phyloP scores from a whole-genome alignment of 2,113 vertebrate species.

The Sus scrofa region DNA sequence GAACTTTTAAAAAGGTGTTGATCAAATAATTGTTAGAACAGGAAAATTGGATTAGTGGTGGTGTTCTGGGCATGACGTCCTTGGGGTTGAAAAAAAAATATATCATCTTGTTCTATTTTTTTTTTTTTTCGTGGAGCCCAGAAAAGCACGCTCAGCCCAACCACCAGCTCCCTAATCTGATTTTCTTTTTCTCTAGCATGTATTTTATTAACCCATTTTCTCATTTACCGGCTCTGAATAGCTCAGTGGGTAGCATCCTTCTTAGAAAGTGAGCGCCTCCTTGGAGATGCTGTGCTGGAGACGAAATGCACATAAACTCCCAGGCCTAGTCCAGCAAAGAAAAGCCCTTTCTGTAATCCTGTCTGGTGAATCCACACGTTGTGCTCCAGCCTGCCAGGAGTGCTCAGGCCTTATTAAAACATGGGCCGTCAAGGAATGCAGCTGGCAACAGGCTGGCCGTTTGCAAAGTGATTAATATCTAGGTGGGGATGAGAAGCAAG shows the following conservation, averaged over 20 bases:
- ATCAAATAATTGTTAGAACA: slow-evolving; percentile 84
- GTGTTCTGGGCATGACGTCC: slow-evolving; percentile 84
- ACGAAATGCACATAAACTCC: slow-evolving; percentile 86
- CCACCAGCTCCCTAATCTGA: slow-evolving; percentile 86
- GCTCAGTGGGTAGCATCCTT: slow-evolving; percentile 90
- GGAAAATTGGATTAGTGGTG: slow-evolving; percentile 87
- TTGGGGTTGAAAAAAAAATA: slow-evolving; percentile 83
- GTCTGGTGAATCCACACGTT: slow-evolving; percentile 81
- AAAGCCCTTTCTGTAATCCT: slow-evolving; percentile 85
- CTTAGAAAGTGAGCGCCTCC: slow-evolving; percentile 87
- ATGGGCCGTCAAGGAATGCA: slow-evolving; percentile 74
- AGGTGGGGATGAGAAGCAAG: slow-evolving; percentile 34
- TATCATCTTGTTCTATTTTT: slow-evolving; percentile 84
- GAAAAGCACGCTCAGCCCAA: slow-evolving; percentile 76
- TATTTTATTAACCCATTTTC: slow-evolving; percentile 90
- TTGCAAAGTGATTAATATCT: slow-evolving; percentile 43
- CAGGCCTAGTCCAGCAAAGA: slow-evolving; percentile 73
- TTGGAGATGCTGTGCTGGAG: slow-evolving; percentile 82
- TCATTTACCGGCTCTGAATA: slow-evolving; percentile 88
- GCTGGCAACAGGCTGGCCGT: slow-evolving; percentile 59
- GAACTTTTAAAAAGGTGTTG: slow-evolving; percentile 77
- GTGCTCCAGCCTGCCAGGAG: slow-evolving; percentile 67
- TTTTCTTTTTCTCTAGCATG: slow-evolving; percentile 87
- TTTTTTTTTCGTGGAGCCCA: slow-evolving; percentile 23
- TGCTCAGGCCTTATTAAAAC: slow-evolving; percentile 72